Evolutionary conservation across 2,113 vertebrate species (phyloP), one percentile per base, ranked within the genome.

Genomic region (Lipophrys pholis): DNA sequence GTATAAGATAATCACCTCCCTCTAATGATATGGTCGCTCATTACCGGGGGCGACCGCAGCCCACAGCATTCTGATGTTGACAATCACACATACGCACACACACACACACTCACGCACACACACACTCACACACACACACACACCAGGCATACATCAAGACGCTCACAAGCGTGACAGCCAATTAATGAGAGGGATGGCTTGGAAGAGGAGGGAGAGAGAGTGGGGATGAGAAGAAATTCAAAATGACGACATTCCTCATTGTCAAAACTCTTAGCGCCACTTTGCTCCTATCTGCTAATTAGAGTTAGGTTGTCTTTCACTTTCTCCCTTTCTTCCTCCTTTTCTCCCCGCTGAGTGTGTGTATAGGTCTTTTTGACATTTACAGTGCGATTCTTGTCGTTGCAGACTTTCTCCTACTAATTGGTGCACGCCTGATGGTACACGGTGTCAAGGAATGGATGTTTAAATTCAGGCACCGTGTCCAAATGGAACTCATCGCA

Each of bases 271-370:
- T 81, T 81, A 61, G 69, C 16, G 40, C 52, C 6, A 11, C 80
- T 82, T 77, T 74, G 69, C 83, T 77, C 72, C 73, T 46, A 42
- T 81, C 63, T 1, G 6, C 87, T 90, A 86, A 90, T 91, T 86
- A 88, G 81, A 36, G 73, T 59, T 71, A 61, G 14, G 46, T 63
- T 70, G 77, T 78, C 58, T 41, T 42, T 81, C 66, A 35, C 56
- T 15, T 56, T 46, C 51, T 14, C 36, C 54, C 0, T 36, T 2
- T 30, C 35, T 43, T 11, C 49, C 11, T 35, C 8, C 49, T 3
- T 58, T 6, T 60, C 14, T 71, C 71, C 67, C 57, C 38, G 60
- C 55, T 5, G 52, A 14, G 30, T 36, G 56, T 36, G 51, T 39
- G 17, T 46, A 51, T 43, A 56, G 64, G 36, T 72, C 16, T 69